Evolutionary conservation across 92 coral and sea anemone genomes (phyloP).

Genomic region (Porites rus): DNA sequence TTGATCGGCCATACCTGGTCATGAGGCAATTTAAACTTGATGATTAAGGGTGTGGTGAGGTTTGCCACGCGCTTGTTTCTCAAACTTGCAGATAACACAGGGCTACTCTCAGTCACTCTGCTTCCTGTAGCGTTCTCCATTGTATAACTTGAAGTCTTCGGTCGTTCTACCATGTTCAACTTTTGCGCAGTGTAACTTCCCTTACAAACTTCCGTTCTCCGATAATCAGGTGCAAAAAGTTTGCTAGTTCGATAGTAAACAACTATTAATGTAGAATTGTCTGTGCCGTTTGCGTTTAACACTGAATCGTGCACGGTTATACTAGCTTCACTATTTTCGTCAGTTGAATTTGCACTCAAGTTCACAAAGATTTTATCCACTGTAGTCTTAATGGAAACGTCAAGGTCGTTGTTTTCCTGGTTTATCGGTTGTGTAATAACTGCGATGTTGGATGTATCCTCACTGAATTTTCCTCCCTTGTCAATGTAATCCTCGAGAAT

Average conservation of each 20-base stretch:
- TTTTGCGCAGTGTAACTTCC: conserved; percentile 73
- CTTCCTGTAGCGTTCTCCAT: conserved; percentile 61
- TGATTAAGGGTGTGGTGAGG: conserved; percentile 78
- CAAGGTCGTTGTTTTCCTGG: conserved; percentile 27
- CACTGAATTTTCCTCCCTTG: conserved; percentile 89
- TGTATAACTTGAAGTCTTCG: conserved; percentile 43
- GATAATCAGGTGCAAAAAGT: conserved; percentile 87
- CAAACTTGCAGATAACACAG: conserved; percentile 91
- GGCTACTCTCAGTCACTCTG: conserved; percentile 75
- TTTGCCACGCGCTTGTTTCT: conserved; percentile 73
- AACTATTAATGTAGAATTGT: conserved; percentile 79
- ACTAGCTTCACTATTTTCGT: conserved; percentile 53
- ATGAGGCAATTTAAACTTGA: conserved; percentile 81
- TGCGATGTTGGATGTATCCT: conserved; percentile 82
- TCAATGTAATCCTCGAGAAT: conserved; percentile 88
- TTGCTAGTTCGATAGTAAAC: conserved; percentile 92
- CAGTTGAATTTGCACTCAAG: conserved; percentile 62
- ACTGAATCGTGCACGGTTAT: conserved; percentile 71
- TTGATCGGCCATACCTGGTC: conserved; percentile 63
- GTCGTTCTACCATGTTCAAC: conserved; percentile 15
- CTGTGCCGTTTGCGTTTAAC: conserved; percentile 59
- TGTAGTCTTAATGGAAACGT: conserved; percentile 58
- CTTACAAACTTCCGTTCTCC: conserved; percentile 70
- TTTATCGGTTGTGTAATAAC: conserved; percentile 66
- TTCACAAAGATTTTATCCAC: conserved; percentile 61